Conservation (phyloP, 2,797 vertebrate genomes). For the Benthosema pterotum region DNA sequence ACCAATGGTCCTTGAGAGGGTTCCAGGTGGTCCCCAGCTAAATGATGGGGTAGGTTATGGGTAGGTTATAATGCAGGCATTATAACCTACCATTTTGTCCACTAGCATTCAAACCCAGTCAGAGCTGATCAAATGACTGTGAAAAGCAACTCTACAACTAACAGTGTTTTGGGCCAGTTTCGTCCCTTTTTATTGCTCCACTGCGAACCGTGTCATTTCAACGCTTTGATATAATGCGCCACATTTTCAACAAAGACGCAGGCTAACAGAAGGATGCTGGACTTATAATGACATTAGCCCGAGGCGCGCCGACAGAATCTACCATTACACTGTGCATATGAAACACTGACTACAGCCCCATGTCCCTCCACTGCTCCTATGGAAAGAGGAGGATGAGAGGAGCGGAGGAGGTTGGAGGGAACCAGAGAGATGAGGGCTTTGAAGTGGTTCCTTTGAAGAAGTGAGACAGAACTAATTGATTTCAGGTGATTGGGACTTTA, state of each 20-base stretch:
- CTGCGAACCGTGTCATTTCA: not conserved
- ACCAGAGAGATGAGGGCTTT: slow-evolving; percentile 41
- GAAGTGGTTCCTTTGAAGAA: slow-evolving; percentile 55
- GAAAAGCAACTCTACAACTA: not conserved
- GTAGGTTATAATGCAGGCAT: no score
- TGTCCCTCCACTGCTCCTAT: slow-evolving; percentile 25
- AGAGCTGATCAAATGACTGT: not conserved
- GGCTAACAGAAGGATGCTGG: not conserved
- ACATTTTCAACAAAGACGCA: no score
- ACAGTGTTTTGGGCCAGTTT: no score
- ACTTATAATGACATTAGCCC: slow-evolving; percentile 6
- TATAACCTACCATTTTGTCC: no score
- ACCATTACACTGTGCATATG: slow-evolving; percentile 27
- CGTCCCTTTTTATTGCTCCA: not conserved
- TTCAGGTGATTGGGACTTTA: slow-evolving; percentile 54
- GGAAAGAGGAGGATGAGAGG: slow-evolving; percentile 17
- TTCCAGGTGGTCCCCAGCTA: no score
- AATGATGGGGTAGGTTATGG: no score
- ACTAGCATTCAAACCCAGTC: no score
- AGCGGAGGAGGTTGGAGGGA: slow-evolving; percentile 16
- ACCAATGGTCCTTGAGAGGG: no score
- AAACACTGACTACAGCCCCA: slow-evolving; percentile 15
- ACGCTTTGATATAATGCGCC: not conserved
- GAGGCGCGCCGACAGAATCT: slow-evolving; percentile 7
- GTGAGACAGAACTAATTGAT: slow-evolving; percentile 57